Conservation (phyloP, 2,888 invertebrate species). For the Rapana venosa region DNA sequence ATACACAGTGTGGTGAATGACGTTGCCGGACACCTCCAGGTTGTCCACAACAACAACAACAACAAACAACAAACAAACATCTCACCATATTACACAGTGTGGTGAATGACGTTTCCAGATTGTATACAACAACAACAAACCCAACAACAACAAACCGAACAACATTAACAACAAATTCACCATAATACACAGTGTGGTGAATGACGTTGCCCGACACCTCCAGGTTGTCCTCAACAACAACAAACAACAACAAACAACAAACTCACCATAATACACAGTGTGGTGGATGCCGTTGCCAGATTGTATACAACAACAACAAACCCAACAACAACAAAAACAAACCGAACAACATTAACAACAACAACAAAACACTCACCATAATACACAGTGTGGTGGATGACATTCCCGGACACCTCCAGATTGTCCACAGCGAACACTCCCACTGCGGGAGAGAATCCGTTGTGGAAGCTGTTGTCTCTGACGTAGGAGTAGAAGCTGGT, state of each 20-base stretch:
- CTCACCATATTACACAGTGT: slow-evolving; percentile 65
- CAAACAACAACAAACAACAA: neutral
- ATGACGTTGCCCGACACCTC: slow-evolving; percentile 60
- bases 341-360: too few species aligned
- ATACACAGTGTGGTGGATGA: slow-evolving; percentile 68
- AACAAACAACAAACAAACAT: neutral
- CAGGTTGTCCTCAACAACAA: neutral
- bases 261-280: slow-evolving; percentile 63
- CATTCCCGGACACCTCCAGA: slow-evolving; percentile 66
- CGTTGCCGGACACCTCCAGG: slow-evolving; percentile 51
- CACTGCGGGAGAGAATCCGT: slow-evolving; percentile 68
- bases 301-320: slow-evolving; percentile 1
- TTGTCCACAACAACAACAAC: neutral
- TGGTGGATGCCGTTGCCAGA: slow-evolving; percentile 70
- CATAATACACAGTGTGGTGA: slow-evolving; percentile 65
- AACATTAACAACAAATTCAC: slow-evolving; percentile 47
- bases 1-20: slow-evolving; percentile 63
- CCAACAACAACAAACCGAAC: too few species aligned
- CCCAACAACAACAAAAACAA: too few species aligned
- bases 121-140: too few species aligned
- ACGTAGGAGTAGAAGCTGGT: slow-evolving; percentile 63
- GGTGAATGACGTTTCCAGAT: slow-evolving; percentile 69
- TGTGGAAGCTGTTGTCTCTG: slow-evolving; percentile 64
- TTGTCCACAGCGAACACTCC: slow-evolving; percentile 65
- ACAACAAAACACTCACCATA: slow-evolving; percentile 55